phyloP scores from a whole-genome alignment of 2,888 invertebrate genomes.

The Epirrita christyi region DNA sequence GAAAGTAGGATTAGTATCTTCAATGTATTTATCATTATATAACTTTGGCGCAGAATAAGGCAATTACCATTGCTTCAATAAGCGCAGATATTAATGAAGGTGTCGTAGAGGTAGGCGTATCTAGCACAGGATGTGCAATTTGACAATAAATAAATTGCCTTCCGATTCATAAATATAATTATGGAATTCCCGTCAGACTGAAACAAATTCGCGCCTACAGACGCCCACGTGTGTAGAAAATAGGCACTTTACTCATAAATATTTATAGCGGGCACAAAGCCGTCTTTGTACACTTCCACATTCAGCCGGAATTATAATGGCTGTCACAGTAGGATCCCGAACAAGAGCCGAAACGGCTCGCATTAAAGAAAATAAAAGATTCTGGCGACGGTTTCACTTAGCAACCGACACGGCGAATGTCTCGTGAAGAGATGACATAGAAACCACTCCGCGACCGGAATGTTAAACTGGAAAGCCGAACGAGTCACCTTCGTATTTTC shows the following conservation, averaged over 20 bases:
- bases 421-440: constrained; percentile 68
- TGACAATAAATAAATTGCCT: constrained; percentile 48
- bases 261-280: constrained; percentile 79
- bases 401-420: constrained; percentile 75
- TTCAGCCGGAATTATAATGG: constrained; percentile 82
- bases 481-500: constrained; percentile 41
- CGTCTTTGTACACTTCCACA: constrained; percentile 79
- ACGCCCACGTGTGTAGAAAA: constrained; percentile 78
- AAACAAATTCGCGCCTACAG: constrained; percentile 76
- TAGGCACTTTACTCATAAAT: constrained; percentile 81
- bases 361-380: constrained; percentile 78
- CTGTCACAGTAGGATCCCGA: constrained; percentile 79
- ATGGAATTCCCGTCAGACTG: constrained; percentile 61
- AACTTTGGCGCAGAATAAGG: constrained; percentile 50
- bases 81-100: constrained; percentile 35
- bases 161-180: constrained; percentile 46
- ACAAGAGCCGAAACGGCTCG: constrained; percentile 79
- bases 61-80: constrained; percentile 39
- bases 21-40: constrained; percentile 72
- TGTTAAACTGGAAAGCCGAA: constrained; percentile 55
- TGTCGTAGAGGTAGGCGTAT: constrained; percentile 33
- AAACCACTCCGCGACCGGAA: constrained; percentile 60
- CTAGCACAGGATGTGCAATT: constrained; percentile 36
- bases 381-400: constrained; percentile 73
- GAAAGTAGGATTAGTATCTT: constrained; percentile 81